Evolutionary conservation across 2,888 invertebrate species (phyloP).

Genomic region (Sinhomidia bicolor): DNA sequence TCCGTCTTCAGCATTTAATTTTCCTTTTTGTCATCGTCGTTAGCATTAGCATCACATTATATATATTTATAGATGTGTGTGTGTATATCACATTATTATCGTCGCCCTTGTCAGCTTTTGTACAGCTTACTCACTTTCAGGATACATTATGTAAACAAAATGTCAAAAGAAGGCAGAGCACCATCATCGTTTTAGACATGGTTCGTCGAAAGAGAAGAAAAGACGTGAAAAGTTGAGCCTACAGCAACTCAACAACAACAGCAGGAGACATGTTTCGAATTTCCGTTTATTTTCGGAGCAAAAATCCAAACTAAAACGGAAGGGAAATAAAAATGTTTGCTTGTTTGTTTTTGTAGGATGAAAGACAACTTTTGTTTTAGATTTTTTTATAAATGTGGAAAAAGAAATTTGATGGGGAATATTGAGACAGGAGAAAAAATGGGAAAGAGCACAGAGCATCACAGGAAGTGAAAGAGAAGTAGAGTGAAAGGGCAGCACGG

Average conservation of each 20-base stretch:
- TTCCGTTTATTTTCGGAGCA: no score
- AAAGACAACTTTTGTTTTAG: no score
- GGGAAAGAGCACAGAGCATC: neutral
- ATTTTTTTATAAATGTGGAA: neutral
- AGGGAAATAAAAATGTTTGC: no score
- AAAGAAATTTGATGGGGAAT: neutral
- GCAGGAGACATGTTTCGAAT: no score
- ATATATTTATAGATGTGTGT: no score
- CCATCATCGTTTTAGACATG: neutral
- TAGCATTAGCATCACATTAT: neutral
- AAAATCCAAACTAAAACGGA: no score
- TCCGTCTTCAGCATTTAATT: neutral
- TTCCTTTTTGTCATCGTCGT: neutral
- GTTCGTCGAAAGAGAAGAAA: neutral
- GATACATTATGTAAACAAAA: conserved; percentile 20
- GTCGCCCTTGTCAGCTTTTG: neutral
- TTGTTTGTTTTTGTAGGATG: no score
- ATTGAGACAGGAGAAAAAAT: neutral
- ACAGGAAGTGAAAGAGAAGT: neutral
- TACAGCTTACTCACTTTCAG: neutral
- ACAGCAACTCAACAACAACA: no score
- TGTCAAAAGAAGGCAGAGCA: neutral
- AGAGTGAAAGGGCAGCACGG: no score
- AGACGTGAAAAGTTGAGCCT: no score
- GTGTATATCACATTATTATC: neutral